These are phyloP conservation scores for western clawed frog (Xenopus tropicalis) DNA, from an alignment of 2,113 vertebrate species.

Conservation along the genomic window UCB_Xtro_10.0 CM004448.2:20951001-20951500, in stretches of 20 bases:
- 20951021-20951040: too few species aligned
- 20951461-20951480: too few species aligned
- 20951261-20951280: background rate
- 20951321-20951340: slow-evolving; percentile 4
- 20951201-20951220: background rate
- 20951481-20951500: too few species aligned
- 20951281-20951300: background rate
- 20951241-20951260: background rate
- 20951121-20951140: slow-evolving; percentile 5
- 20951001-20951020: too few species aligned
- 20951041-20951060: too few species aligned
- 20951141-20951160: background rate
- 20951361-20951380: slow-evolving; percentile 1
- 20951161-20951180: background rate
- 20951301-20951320: slow-evolving; percentile 25
- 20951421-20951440: too few species aligned
- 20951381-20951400: slow-evolving; percentile 22
- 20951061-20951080: background rate
- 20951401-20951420: slow-evolving; percentile 11
- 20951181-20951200: background rate
- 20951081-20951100: background rate
- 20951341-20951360: slow-evolving; percentile 15
- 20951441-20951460: too few species aligned
- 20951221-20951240: background rate
- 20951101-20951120: background rate